Base-by-base conservation (phyloP, 2,888 invertebrate species). In the Drepanosiphum platanoidis region DNA sequence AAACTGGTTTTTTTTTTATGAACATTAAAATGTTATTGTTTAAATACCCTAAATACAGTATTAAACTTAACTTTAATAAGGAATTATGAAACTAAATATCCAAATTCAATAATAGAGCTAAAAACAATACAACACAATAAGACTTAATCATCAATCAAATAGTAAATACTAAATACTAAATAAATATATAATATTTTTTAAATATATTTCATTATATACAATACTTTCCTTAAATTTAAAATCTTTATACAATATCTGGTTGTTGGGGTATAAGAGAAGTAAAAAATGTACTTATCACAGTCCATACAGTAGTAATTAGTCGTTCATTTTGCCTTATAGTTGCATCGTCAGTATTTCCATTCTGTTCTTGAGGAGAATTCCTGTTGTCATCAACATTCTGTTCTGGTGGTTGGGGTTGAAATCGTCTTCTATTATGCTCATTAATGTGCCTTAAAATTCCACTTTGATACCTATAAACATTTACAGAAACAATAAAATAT, bases 191-290 rank as follows among this genome's bases (percentile, higher is more conserved):
- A 46, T 64, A 30, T 46, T 18, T 34, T 42, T 46, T 52, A 75
- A 32, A 58, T 61, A 34, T 32, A 13, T 39, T 61, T n/a, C 36
- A 30, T 75, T 74, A 77, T 77, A 88, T 88, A 88, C 39, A 72
- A 81, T 68, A 4, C 1, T 42, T n/a, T 71, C 30, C 30, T 32
- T 42, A 46, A 15, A 42, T 32, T 61, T n/a, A n/a, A n/a, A n/a
- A n/a, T n/a, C n/a, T n/a, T 89, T 91, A 92, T 87, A 92, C 90
- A 87, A 92, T 91, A 88, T 92, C 92, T 84, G 95, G 96, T 87
- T 95, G 94, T 89, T 97, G 97, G 0, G 98, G 98, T 89, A 98
- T 94, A 84, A 99, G 91, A 0, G 98, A 98, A 15, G 97, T 94
- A 90, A 98, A 97, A 90, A 98, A 98, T 3, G 97, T 95, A 1